Evolutionary conservation across 2,797 vertebrate genomes (phyloP).

Genomic region (Poeciliopsis gracilis): DNA sequence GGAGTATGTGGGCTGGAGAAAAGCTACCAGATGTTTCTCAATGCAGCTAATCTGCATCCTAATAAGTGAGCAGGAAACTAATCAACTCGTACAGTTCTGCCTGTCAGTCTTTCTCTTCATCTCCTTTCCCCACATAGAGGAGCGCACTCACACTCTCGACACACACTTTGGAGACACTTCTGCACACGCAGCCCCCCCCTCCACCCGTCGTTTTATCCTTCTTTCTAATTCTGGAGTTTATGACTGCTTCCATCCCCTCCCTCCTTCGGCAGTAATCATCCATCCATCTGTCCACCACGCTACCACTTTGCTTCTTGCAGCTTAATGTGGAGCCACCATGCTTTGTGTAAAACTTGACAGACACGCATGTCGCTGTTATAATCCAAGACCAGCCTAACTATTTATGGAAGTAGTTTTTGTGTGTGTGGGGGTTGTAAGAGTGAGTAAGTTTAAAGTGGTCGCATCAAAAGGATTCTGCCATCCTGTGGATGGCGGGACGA

Average conservation of each 20-base stretch:
- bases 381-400: neutral
- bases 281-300: slow-evolving; percentile 65
- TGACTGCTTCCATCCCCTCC: slow-evolving; percentile 56
- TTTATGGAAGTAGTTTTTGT: neutral
- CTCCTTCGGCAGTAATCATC: slow-evolving; percentile 61
- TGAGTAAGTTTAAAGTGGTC: neutral
- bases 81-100: slow-evolving; percentile 79
- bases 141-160: slow-evolving; percentile 15
- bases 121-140: slow-evolving; percentile 20
- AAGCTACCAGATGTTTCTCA: slow-evolving; percentile 81
- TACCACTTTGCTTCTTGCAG: slow-evolving; percentile 34
- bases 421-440: neutral
- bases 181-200: slow-evolving; percentile 13
- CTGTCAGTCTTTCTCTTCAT: slow-evolving; percentile 65
- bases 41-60: slow-evolving; percentile 82
- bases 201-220: slow-evolving; percentile 45
- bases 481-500: neutral
- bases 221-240: slow-evolving; percentile 65
- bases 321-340: slow-evolving; percentile 42
- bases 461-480: neutral
- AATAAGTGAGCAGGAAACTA: slow-evolving; percentile 81
- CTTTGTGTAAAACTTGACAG: slow-evolving; percentile 21
- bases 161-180: slow-evolving; percentile 25
- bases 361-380: slow-evolving; percentile 3
- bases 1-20: slow-evolving; percentile 46